Evolutionary conservation across 2,888 invertebrate genomes (phyloP).

Genomic region (Ctena decussata): DNA sequence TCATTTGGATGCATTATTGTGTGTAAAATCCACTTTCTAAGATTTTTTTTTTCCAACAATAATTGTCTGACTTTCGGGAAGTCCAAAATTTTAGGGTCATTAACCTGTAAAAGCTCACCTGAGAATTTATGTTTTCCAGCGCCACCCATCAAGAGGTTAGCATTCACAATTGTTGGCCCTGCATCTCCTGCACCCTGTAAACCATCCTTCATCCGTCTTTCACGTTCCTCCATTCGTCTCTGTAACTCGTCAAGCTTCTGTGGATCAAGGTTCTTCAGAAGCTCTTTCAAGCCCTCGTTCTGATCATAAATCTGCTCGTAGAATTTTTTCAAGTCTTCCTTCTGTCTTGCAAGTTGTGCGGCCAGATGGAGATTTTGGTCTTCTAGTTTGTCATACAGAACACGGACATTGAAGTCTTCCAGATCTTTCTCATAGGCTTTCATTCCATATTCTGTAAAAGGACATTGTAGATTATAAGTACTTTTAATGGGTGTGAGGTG

Average conservation of each 20-base stretch:
- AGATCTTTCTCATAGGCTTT: conserved; percentile 71
- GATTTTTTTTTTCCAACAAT: too few species aligned
- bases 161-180: conserved; percentile 73
- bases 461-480: too few species aligned
- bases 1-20: too few species aligned
- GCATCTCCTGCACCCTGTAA: conserved; percentile 65
- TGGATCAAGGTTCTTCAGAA: conserved; percentile 81
- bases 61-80: too few species aligned
- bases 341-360: conserved; percentile 84
- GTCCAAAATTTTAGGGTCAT: too few species aligned
- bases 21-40: too few species aligned
- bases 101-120: conserved; percentile 67
- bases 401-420: conserved; percentile 85
- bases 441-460: conserved; percentile 29
- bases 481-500: too few species aligned
- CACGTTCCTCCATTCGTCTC: conserved; percentile 63
- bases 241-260: conserved; percentile 81
- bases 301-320: conserved; percentile 82
- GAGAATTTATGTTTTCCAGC: conserved; percentile 70
- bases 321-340: conserved; percentile 83
- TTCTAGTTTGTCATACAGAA: conserved; percentile 85
- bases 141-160: conserved; percentile 69
- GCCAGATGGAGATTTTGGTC: conserved; percentile 86
- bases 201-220: conserved; percentile 62
- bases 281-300: conserved; percentile 81